Evolutionary conservation across 2,888 invertebrate species (phyloP).

Genomic region (Drosophila mimetica): DNA sequence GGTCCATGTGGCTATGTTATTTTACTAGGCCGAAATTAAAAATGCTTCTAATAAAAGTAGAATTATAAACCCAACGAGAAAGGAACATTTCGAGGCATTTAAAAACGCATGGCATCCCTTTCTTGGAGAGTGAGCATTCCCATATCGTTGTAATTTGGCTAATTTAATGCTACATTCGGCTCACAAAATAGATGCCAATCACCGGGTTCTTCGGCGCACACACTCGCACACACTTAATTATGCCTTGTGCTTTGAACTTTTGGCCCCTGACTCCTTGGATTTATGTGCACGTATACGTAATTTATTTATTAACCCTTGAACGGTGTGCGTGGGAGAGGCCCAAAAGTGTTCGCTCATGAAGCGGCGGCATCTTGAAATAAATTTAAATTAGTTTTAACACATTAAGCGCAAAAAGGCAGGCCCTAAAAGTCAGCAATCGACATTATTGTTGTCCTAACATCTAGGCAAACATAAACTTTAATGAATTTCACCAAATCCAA

Average conservation of each 20-base stretch:
- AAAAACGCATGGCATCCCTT: constrained; percentile 39
- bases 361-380: constrained; percentile 72
- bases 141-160: constrained; percentile 65
- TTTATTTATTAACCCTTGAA: constrained; percentile 79
- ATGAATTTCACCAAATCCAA: constrained; percentile 78
- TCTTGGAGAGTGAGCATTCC: constrained; percentile 21
- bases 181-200: constrained; percentile 72
- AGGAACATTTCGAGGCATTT: neutral
- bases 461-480: constrained; percentile 78
- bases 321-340: constrained; percentile 29
- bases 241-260: constrained; percentile 68
- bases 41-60: neutral
- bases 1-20: neutral
- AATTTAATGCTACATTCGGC: constrained; percentile 73
- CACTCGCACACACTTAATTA: constrained; percentile 46
- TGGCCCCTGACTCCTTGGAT: constrained; percentile 59
- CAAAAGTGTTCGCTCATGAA: constrained; percentile 48
- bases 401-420: constrained; percentile 76
- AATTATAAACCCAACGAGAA: neutral
- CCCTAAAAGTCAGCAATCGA: constrained; percentile 68
- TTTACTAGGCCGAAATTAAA: neutral
- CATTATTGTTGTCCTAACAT: constrained; percentile 50
- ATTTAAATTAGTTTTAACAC: constrained; percentile 81
- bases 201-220: constrained; percentile 11
- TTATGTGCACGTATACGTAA: constrained; percentile 81